Evolutionary conservation across 2,888 invertebrate species (phyloP), one percentile per base, ranked within the genome.

Genomic region (Psococerastis gibbosa): DNA sequence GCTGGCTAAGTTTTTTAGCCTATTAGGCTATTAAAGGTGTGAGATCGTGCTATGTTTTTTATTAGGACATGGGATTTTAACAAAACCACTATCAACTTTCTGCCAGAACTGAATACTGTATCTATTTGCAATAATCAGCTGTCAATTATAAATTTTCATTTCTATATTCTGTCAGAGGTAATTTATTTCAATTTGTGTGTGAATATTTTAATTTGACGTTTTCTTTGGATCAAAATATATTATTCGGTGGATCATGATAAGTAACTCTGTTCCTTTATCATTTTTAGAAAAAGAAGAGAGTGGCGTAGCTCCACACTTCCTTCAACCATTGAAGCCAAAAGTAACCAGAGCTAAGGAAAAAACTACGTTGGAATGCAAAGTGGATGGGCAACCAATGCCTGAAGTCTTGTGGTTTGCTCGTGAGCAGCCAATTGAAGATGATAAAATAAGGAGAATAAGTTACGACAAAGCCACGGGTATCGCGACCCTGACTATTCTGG

Each of bases 401-500:
- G 66, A 68, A 49, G 69, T 84, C 3, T 73, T 73, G 59, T 80
- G 80, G 79, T 78, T 69, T 54, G 68, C 68, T 41, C 70, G 69
- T 22, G 68, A 70, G 8, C 65, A 70, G 54, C 74, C 77, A 56
- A 62, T 81, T 11, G 61, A 67, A 49, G 68, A 75, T 3, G 66
- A 67, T 44, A 63, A 66, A 48, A 68, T 65, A 2, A 65, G 67
- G 2, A 67, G 68, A 54, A 63, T 73, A 43, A 64, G 67, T 32
- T 76, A 72, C 49, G 66, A 71, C 48, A 68, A 70, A 35, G 64
- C 69, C 55, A 75, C 73, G 3, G 78, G 78, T 13, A 62, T 69
- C 48, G 71, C 75, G 5, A 70, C 67, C 17, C 57, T 83, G 42
- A 71, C 70, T 47, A 69, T 83, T 41, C 56, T 70, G 8, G 69